Base-by-base conservation (phyloP, 2,888 invertebrate species). In the Pristionchus maxplancki region DNA sequence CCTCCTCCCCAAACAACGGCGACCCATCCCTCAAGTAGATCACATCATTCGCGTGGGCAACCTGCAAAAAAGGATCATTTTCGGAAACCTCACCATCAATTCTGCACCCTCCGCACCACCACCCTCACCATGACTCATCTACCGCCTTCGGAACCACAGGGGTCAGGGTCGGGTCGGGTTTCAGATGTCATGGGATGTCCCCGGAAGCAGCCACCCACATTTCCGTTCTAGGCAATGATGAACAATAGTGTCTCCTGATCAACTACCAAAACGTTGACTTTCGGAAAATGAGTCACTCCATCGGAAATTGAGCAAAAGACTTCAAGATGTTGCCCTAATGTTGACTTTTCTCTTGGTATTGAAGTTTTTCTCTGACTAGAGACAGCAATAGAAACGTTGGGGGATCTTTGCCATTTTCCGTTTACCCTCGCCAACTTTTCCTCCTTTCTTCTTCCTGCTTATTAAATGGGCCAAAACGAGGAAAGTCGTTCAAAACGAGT, bases 21-120 rank as follows among this genome's bases (percentile, higher is more conserved):
- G 94, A 94, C 24, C 94, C 94, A 89, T 94, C 94, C 87, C 92
- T 91, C 15, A 94, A 89, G 88, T 92, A 90, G 74, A 93, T 90
- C 20, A 91, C 88, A 87, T 90, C 90, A 37, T 87, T 87, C 82
- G 87, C 86, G 53, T 58, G 82, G 58, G 87, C 67, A 28, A 48
- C 50, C 88, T 89, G 82, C 62, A 89, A 89, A 15, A 11, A 3
- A 2, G 11, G 44, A 44, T 11, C 11, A 44, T 44, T 44, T 44
- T 44, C 44, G 44, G 17, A 20, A 78, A n/a, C 40, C 31, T 78
- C 78, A n/a, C 24, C 28, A 9, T 28, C 6, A 20, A 13, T 58
- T 58, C 58, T 58, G 58, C 11, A 58, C 24, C 31, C 17, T 40
- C 78, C 28, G 28, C 9, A 62, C n/a, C 28, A 62, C n/a, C 24